Evolutionary conservation across 2,888 invertebrate species (phyloP), one percentile per base, ranked within the genome.

Genomic region (Caenorhabditis sp.): DNA sequence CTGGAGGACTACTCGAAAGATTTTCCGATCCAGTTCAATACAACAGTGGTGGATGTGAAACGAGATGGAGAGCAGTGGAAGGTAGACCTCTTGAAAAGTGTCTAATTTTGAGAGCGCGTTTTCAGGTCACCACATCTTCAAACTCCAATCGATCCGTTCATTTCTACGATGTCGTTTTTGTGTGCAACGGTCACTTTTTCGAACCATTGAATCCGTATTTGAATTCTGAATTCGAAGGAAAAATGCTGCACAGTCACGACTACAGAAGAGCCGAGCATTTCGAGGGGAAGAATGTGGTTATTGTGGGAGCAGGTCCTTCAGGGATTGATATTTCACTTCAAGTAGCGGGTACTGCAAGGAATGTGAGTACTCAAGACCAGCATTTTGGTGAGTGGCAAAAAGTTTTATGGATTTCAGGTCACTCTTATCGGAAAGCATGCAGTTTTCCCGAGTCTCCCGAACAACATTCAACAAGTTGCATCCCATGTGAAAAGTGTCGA

Each of bases 281-380:
- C 92, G 91, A 92, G 16, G 95, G 94, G 28, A 94, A 94, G 70
- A 93, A 92, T 1, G 96, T 97, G 0, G 94, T 96, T 19, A 95
- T 96, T 10, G 94, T 97, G 22, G 97, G 97, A 1, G 96, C 96
- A 0, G 96, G 96, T 0, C 95, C 96, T 28, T 96, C 96, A 1
- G 97, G 96, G n/a, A 92, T 95, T 41, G 96, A 96, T 90, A 94
- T 96, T 44, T 94, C 94, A 1, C 93, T 95, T 0, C 95, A 95
- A 85, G 91, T 95, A 80, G 84, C 85, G 0, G 63, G 80, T 14
- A 74, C 73, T 0, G 77, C 82, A 2, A 35, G 19, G 0, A 19
- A 73, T 16, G 77, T 75, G 10, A 22, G 54, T 49, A n/a, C n/a
- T n/a, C n/a, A n/a, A n/a, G n/a, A n/a, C n/a, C n/a, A n/a, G n/a